Base-by-base conservation (phyloP, 2,888 invertebrate species). In the Falcaria lacertinaria region DNA sequence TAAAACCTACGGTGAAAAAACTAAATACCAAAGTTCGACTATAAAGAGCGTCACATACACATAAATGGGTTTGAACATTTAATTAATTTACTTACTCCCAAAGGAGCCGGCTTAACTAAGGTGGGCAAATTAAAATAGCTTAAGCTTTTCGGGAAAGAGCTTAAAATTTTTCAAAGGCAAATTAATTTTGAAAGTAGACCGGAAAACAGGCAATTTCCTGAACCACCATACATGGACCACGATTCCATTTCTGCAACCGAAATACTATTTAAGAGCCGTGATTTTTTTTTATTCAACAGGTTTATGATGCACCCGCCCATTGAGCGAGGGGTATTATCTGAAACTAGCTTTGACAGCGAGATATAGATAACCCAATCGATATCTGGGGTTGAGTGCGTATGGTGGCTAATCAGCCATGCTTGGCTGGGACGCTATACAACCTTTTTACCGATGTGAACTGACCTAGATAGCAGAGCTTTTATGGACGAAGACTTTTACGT, bases 321-420 rank as follows among this genome's bases (percentile, higher is more conserved):
- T 75, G 60, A 68, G 75, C 65, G 64, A 69, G 77, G 69, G 67
- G 79, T 80, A 75, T 82, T 83, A 85, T 81, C 80, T 75, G 68
- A 64, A 63, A 85, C 86, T 87, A 83, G 76, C 74, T 58, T 47
- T 56, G 47, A 46, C 42, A 41, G 52, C 46, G 50, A 58, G 58
- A 50, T 54, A 64, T 66, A 79, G 82, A 85, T 83, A 83, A 64
- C 62, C 59, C 64, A 82, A 86, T 86, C 84, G 71, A 86, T 86
- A 84, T 64, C 60, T 62, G 64, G 57, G 58, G 61, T 57, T 52
- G 60, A 62, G 69, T 68, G 71, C 60, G 61, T 74, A 70, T 77
- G 63, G 65, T 59, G 68, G 61, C 60, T 78, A 84, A 80, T 82
- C 84, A 77, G 68, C 70, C 82, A 71, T 66, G 62, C 47, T 41